Percentiles rank a stretch among this genome's conserved stretches.
phyloP scores from a whole-genome alignment of 2,113 vertebrate species.

The Ptyas mucosa region DNA sequence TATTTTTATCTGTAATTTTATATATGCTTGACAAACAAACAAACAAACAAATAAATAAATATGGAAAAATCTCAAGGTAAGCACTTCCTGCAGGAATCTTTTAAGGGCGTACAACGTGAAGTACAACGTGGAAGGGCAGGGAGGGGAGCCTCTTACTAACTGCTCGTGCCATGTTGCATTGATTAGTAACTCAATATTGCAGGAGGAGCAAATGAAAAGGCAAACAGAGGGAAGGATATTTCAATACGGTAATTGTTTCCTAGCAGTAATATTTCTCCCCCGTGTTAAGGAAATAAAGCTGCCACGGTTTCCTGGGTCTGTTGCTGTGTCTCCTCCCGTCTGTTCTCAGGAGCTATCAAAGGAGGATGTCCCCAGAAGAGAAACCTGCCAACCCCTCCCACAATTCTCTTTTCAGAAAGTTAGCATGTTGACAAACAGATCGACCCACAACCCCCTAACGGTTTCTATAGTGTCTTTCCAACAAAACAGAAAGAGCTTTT shows the following conservation, averaged over 20 bases:
- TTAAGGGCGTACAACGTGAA: constrained; percentile 38
- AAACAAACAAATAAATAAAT: too few relatives aligned
- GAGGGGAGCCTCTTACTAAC: constrained; percentile 53
- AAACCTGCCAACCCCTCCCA: background rate
- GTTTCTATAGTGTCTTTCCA: background rate
- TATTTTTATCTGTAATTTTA: too few relatives aligned
- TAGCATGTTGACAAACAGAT: background rate
- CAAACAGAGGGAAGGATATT: background rate
- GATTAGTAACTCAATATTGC: constrained; percentile 49
- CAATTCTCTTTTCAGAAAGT: background rate
- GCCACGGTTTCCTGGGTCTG: accelerated
- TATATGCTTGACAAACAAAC: too few relatives aligned
- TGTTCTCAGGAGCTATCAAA: background rate
- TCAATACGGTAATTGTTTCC: constrained; percentile 31
- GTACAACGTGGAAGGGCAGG: background rate
- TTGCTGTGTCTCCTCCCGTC: background rate
- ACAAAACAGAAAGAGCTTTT: background rate
- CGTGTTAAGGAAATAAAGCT: accelerated
- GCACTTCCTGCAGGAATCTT: constrained; percentile 58
- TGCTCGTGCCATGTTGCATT: constrained; percentile 48
- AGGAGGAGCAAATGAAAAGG: constrained; percentile 30
- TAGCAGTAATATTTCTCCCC: background rate
- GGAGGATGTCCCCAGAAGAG: background rate
- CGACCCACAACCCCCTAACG: background rate
- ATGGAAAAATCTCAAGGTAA: constrained; percentile 56